A percentile compares a stretch with the other conserved stretches of the same genome.
These are phyloP conservation scores for Spinus pinus DNA, from an alignment of 2,797 vertebrate species.

Conservation along the genomic window DNA sequence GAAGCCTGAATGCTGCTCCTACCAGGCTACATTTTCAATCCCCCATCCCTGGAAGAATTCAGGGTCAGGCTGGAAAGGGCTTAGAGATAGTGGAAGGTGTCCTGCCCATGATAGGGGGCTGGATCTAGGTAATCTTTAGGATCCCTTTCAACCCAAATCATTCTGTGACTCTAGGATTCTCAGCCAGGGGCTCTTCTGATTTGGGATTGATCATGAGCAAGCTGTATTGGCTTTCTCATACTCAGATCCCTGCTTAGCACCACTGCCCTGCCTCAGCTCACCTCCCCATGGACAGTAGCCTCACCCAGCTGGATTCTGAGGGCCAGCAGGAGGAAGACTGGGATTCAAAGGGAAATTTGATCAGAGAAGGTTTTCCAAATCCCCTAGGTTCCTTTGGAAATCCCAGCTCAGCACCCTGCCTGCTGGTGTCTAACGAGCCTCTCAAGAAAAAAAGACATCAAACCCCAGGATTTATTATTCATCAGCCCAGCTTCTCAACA, in stretches of 20 bases:
- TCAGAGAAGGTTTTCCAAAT: background rate
- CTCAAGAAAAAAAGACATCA: background rate
- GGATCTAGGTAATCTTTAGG: background rate
- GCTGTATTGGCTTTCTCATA: fast-evolving
- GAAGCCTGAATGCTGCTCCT: background rate
- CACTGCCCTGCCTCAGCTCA: background rate
- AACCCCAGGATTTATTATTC: slow-evolving; percentile 8
- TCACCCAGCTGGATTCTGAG: background rate
- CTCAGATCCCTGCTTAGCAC: background rate
- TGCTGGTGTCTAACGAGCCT: background rate
- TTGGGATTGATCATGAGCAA: background rate
- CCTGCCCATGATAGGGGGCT: background rate
- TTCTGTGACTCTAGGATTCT: background rate
- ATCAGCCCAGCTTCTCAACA: slow-evolving; percentile 28
- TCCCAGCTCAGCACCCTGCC: background rate
- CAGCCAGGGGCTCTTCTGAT: background rate
- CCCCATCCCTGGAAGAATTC: background rate
- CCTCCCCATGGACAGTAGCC: background rate
- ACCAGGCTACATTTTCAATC: background rate
- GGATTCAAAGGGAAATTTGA: background rate
- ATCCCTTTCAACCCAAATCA: background rate
- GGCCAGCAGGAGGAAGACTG: background rate
- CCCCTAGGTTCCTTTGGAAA: background rate
- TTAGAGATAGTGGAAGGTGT: background rate
- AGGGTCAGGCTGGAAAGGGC: fast-evolving